These are phyloP conservation scores for Drosophila arawakana DNA, from an alignment of 1,140 invertebrate species.

Conservation along the genomic window DNA sequence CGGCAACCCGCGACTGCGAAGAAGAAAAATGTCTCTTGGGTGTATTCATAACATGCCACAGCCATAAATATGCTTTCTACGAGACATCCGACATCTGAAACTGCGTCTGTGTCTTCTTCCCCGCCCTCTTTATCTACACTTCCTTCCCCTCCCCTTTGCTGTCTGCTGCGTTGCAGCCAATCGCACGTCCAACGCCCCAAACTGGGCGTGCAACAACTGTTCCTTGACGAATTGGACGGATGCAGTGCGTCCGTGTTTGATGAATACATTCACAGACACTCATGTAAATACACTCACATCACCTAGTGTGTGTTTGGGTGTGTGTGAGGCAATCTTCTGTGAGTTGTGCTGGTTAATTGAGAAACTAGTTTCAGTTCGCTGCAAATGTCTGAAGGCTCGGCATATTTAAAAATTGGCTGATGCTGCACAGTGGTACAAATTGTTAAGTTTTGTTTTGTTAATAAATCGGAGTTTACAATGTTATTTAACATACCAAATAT, in stretches of 20 bases:
- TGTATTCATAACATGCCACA: conserved; percentile 80
- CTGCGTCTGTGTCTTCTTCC: conserved; percentile 11
- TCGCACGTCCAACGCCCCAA: conserved; percentile 55
- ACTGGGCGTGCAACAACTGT: conserved; percentile 69
- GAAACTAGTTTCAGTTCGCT: conserved; percentile 72
- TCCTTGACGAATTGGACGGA: conserved; percentile 81
- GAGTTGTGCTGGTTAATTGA: conserved; percentile 65
- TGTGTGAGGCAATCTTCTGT: conserved; percentile 46
- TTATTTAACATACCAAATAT: too few species aligned
- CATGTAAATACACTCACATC: neutral
- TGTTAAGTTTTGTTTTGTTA: neutral
- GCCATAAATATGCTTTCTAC: conserved; percentile 78
- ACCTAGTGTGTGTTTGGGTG: neutral
- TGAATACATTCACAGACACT: conserved; percentile 28
- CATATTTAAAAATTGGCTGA: conserved; percentile 25
- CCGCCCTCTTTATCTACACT: neutral
- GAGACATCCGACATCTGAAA: conserved; percentile 66
- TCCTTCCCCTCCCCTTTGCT: neutral
- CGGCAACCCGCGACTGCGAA: conserved; percentile 57
- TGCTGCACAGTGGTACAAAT: conserved; percentile 34
- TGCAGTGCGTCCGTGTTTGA: conserved; percentile 59
- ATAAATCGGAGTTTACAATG: too few species aligned
- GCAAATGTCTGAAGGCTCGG: conserved; percentile 32
- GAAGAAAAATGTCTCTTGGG: conserved; percentile 82
- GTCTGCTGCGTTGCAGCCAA: conserved; percentile 54